Evolutionary conservation across 2,888 invertebrate species (phyloP).

Genomic region (Acanthosepion esculentum): DNA sequence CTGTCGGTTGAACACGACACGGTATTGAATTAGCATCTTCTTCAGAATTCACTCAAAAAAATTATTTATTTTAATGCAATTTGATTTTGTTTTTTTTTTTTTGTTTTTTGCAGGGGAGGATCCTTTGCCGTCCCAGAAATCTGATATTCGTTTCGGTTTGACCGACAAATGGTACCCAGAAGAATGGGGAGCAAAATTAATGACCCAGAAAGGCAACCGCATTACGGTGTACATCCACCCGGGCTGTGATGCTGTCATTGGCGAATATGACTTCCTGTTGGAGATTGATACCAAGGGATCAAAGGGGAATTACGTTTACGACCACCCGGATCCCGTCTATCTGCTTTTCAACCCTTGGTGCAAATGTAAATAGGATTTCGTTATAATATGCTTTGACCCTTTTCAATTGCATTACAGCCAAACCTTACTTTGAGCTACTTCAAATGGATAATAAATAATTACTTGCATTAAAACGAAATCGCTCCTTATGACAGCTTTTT

Average conservation of each 20-base stretch:
- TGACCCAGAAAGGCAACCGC: constrained; percentile 48
- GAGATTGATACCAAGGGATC: constrained; percentile 40
- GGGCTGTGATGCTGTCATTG: constrained; percentile 51
- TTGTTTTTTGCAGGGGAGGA: neutral
- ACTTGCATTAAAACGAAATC: too few species aligned
- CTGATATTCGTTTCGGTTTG: neutral
- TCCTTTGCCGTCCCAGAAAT: neutral
- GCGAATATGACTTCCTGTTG: constrained; percentile 51
- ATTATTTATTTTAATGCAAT: too few species aligned
- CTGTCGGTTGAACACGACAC: too few species aligned
- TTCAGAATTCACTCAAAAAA: too few species aligned
- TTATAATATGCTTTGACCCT: too few species aligned
- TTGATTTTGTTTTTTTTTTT: neutral
- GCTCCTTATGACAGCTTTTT: too few species aligned
- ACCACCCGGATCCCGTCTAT: constrained; percentile 79
- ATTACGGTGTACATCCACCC: constrained; percentile 49
- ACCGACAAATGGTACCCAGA: constrained; percentile 42
- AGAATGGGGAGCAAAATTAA: constrained; percentile 51
- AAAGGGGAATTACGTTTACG: constrained; percentile 48
- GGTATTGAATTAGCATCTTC: too few species aligned
- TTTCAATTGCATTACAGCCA: too few species aligned
- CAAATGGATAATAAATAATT: too few species aligned
- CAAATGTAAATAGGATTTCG: constrained; percentile 78
- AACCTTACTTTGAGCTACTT: too few species aligned
- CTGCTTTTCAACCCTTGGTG: constrained; percentile 93